Percentiles rank a stretch among this genome's conserved stretches.
phyloP scores from a whole-genome alignment of 2,888 invertebrate genomes.

The Pachycephus smyrnensis region DNA sequence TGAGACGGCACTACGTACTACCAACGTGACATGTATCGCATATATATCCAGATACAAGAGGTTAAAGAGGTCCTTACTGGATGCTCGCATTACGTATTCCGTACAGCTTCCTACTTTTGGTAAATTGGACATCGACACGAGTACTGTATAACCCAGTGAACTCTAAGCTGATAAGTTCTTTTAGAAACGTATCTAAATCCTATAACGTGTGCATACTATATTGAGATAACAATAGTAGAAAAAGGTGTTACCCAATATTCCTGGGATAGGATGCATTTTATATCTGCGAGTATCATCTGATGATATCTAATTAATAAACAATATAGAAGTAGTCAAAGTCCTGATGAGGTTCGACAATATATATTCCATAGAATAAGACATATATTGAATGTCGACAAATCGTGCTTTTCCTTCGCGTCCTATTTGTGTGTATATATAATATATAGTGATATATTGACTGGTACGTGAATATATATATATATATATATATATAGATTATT shows the following conservation, averaged over 20 bases:
- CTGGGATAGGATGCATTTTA: neutral
- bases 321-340: neutral
- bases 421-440: neutral
- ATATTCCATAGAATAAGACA: neutral
- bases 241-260: neutral
- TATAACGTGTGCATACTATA: neutral
- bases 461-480: neutral
- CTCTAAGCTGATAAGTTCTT: neutral
- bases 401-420: neutral
- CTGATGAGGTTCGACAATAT: neutral
- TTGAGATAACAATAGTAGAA: neutral
- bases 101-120: neutral
- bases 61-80: constrained; percentile 33
- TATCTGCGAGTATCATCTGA: neutral
- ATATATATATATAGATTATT: neutral
- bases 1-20: neutral
- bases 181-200: neutral
- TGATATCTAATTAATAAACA: neutral
- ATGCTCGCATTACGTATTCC: constrained; percentile 24
- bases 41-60: neutral
- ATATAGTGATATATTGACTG: neutral
- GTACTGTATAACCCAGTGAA: neutral
- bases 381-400: neutral
- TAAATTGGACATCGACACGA: neutral
- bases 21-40: neutral